A percentile compares a stretch with the other conserved stretches of the same genome.
Evolutionary conservation across 2,113 vertebrate genomes (phyloP).

Genomic region (Apeltes quadracus): DNA sequence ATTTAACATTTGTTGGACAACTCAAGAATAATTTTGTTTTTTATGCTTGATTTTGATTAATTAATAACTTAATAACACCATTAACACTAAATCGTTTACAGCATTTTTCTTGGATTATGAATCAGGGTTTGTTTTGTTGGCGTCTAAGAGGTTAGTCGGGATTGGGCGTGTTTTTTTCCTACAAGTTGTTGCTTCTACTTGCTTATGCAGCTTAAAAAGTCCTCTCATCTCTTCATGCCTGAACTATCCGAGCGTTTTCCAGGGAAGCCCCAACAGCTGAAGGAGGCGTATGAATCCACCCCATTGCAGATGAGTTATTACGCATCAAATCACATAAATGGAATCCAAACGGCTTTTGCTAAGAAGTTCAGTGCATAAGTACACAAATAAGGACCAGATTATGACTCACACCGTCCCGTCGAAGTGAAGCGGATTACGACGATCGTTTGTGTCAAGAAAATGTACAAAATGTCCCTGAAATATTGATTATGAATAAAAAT

Average conservation of each 20-base stretch:
- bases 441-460: neutral
- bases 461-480: neutral
- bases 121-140: neutral
- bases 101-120: neutral
- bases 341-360: constrained; percentile 9
- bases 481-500: neutral
- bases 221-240: neutral
- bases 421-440: neutral
- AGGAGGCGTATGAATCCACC: constrained; percentile 15
- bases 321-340: neutral
- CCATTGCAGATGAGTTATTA: constrained; percentile 6
- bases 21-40: neutral
- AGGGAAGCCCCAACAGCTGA: constrained; percentile 16
- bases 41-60: neutral
- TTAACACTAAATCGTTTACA: neutral
- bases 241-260: constrained; percentile 14
- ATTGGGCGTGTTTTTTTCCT: neutral
- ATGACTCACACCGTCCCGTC: neutral
- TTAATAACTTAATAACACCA: too few species aligned
- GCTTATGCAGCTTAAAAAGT: neutral
- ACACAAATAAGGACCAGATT: neutral
- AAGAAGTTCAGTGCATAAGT: constrained; percentile 1
- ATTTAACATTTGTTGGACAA: neutral
- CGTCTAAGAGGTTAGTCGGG: neutral
- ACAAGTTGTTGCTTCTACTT: neutral